Base-by-base conservation (phyloP, 2,888 invertebrate genomes). In the Eulithis prunata region DNA sequence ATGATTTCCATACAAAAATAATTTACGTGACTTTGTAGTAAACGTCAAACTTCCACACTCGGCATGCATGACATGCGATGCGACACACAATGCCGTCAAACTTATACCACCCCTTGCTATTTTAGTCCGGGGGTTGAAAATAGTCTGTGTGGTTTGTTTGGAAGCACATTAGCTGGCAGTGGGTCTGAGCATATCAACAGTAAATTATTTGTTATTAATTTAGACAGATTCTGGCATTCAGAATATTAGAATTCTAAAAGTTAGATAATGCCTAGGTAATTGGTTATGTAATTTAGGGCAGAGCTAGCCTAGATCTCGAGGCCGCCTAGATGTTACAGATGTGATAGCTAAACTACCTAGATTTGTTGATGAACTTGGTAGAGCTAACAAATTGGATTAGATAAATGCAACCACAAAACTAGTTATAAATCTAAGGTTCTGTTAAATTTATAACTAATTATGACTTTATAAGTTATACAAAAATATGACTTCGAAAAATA, bases 211-310 rank as follows among this genome's bases (percentile, higher is more conserved):
- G 51, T 51, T 59, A 64, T 59, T 55, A 55, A 14, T 45, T 12
- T 21, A 14, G 13, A 38, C 57, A 36, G 47, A 52, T 51, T 51
- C 55, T 46, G 28, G 62, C 11, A 62, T 62, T 62, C 66, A 12
- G 38, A 52, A 46, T 55, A 58, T 59, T 58, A 12, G 43, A 45
- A 62, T 57, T 62, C 49, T 58, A 7, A 11, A 63, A 61, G 61
- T 68, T 68, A 64, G 54, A 54, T 64, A 64, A 68, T 57, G 41
- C 51, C n/a, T 57, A 36, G 54, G 49, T 49, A 47, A 47, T 36
- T 32, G 49, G 56, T 53, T 47, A 64, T 66, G 66, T 64, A 68
- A 72, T 71, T 69, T 68, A 71, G 69, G 71, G 62, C 72, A 57
- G 51, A 56, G 45, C 64, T 54, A 65, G 63, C 13, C 46, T 47